phyloP scores from a whole-genome alignment of 2,888 invertebrate genomes.

The Deilephila porcellus region DNA sequence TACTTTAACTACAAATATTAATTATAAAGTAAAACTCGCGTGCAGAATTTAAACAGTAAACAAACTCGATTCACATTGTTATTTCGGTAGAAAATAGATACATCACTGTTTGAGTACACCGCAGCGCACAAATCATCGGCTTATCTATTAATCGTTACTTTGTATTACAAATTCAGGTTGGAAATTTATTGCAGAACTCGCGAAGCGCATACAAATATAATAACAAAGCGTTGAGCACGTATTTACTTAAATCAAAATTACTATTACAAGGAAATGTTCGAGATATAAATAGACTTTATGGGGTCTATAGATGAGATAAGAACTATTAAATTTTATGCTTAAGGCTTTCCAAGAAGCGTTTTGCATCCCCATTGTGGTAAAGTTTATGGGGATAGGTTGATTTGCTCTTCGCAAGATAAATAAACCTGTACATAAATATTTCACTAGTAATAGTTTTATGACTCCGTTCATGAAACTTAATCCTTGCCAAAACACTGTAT shows the following conservation, averaged over 20 bases:
- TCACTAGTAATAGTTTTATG: no score
- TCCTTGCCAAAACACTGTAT: no score
- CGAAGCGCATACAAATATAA: slow-evolving; percentile 10
- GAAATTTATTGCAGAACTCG: slow-evolving; percentile 19
- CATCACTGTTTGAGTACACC: slow-evolving; percentile 6
- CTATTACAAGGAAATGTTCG: neutral
- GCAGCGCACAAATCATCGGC: slow-evolving; percentile 16
- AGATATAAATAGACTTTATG: neutral
- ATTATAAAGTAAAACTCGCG: no score
- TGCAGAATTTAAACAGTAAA: neutral
- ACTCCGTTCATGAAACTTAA: no score
- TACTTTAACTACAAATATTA: no score
- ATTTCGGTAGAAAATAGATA: neutral
- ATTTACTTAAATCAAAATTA: neutral
- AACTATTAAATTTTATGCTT: neutral
- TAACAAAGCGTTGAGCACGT: slow-evolving; percentile 3
- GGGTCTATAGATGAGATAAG: neutral
- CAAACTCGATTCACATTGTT: neutral
- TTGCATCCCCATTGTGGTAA: neutral
- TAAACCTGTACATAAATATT: no score
- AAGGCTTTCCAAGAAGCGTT: slow-evolving; percentile 10
- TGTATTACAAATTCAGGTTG: slow-evolving; percentile 10
- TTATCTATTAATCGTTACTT: slow-evolving; percentile 22
- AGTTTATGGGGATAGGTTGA: neutral
- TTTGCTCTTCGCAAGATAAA: neutral